Evolutionary conservation across 2,113 vertebrate genomes (phyloP).

Genomic region (Cettia cetti): DNA sequence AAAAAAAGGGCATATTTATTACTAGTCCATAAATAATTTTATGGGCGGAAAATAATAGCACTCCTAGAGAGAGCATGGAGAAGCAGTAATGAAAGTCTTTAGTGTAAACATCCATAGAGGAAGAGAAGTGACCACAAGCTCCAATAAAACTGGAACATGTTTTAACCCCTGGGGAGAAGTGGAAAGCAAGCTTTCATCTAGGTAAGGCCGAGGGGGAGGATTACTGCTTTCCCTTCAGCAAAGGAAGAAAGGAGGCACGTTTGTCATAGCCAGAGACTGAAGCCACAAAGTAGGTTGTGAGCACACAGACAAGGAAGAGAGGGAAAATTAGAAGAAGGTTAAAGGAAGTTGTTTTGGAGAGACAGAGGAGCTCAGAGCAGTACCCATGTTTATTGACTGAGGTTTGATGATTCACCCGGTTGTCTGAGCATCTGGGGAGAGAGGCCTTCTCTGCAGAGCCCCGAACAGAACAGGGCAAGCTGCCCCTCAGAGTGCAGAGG

Average conservation of each 20-base stretch:
- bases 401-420: neutral
- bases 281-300: neutral
- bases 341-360: neutral
- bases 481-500: neutral
- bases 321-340: neutral
- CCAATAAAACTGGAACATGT: slow-evolving; percentile 44
- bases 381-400: neutral
- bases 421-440: neutral
- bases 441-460: neutral
- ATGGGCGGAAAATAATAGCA: slow-evolving; percentile 61
- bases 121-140: slow-evolving; percentile 51
- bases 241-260: neutral
- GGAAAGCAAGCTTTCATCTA: slow-evolving; percentile 44
- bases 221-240: neutral
- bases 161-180: slow-evolving; percentile 43
- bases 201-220: neutral
- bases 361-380: neutral
- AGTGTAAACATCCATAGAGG: slow-evolving; percentile 59
- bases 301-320: neutral
- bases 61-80: slow-evolving; percentile 38
- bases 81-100: slow-evolving; percentile 59
- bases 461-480: neutral
- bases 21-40: slow-evolving; percentile 65
- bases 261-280: neutral
- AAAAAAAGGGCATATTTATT: slow-evolving; percentile 8